phyloP scores from a whole-genome alignment of 1,140 invertebrate genomes.

The Cydia splendana region DNA sequence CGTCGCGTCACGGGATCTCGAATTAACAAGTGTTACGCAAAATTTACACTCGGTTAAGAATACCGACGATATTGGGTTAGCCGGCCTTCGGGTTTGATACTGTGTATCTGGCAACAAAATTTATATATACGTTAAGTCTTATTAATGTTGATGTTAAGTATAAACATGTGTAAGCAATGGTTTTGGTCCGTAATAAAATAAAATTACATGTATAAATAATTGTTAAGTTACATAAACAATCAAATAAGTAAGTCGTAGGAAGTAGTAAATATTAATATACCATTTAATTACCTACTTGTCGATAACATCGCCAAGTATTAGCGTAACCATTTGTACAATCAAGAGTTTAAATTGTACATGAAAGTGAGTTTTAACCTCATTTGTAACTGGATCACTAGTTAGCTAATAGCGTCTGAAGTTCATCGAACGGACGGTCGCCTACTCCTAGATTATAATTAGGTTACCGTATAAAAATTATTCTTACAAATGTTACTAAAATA shows the following conservation, averaged over 20 bases:
- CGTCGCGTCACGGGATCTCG: slow-evolving; percentile 53
- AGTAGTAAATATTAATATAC: background rate
- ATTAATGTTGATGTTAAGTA: background rate
- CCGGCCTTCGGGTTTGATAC: slow-evolving; percentile 40
- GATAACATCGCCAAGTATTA: background rate
- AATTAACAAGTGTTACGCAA: slow-evolving; percentile 66
- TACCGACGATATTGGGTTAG: slow-evolving; percentile 38
- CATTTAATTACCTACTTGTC: background rate
- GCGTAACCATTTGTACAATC: background rate
- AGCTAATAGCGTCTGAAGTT: slow-evolving; percentile 1
- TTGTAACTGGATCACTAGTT: slow-evolving; percentile 20
- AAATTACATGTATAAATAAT: too few species aligned
- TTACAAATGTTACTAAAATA: background rate
- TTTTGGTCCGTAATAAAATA: too few species aligned
- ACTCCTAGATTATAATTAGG: slow-evolving; percentile 1
- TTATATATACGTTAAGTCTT: background rate
- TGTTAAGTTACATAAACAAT: background rate
- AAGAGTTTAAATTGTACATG: slow-evolving; percentile 3
- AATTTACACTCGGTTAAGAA: slow-evolving; percentile 43
- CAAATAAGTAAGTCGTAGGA: background rate
- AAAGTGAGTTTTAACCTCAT: slow-evolving; percentile 15
- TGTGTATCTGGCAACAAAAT: slow-evolving; percentile 34
- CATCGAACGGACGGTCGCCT: background rate
- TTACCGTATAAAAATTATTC: background rate
- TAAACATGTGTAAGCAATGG: too few species aligned